A percentile compares a stretch with the other conserved stretches of the same genome.
These are phyloP conservation scores for Phalloptychus januarius DNA, from an alignment of 2,797 vertebrate species.

Conservation along the genomic window DNA sequence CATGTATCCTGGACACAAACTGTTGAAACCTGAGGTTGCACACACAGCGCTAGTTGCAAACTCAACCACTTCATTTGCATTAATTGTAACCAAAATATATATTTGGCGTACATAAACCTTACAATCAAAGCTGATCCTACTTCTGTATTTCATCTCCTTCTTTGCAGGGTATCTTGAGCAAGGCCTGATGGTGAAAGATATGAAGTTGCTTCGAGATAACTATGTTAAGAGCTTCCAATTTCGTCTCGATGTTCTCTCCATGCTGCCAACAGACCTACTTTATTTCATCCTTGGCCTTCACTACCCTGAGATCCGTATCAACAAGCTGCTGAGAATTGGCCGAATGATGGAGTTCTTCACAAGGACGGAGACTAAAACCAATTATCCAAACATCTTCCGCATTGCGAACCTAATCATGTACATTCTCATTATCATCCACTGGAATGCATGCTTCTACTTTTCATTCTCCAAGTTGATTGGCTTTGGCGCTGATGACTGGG, in stretches of 20 bases:
- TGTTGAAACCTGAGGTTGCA: not conserved
- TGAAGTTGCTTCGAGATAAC: constrained; percentile 83
- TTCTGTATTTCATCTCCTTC: constrained; percentile 7
- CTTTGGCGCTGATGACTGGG: constrained; percentile 95
- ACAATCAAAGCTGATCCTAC: not conserved
- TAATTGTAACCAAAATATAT: not conserved
- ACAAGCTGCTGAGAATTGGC: constrained; percentile 89
- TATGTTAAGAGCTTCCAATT: constrained; percentile 88
- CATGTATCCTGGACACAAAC: not conserved
- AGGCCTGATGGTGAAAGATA: constrained; percentile 90
- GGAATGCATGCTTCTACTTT: constrained; percentile 95
- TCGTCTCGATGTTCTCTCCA: constrained; percentile 87
- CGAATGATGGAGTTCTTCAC: constrained; percentile 97
- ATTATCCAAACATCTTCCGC: constrained; percentile 96
- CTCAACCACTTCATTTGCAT: not conserved
- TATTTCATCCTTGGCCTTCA: constrained; percentile 88
- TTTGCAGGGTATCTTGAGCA: constrained; percentile 92
- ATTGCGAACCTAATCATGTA: constrained; percentile 97
- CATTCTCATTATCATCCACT: constrained; percentile 98
- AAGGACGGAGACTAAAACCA: constrained; percentile 94
- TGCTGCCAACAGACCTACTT: constrained; percentile 92
- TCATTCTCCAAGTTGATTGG: constrained; percentile 96
- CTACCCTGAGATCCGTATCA: constrained; percentile 95
- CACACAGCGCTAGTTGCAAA: not conserved
- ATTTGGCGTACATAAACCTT: not conserved